Evolutionary conservation across 2,797 vertebrate genomes (phyloP).

Genomic region (Coregonus sp.): DNA sequence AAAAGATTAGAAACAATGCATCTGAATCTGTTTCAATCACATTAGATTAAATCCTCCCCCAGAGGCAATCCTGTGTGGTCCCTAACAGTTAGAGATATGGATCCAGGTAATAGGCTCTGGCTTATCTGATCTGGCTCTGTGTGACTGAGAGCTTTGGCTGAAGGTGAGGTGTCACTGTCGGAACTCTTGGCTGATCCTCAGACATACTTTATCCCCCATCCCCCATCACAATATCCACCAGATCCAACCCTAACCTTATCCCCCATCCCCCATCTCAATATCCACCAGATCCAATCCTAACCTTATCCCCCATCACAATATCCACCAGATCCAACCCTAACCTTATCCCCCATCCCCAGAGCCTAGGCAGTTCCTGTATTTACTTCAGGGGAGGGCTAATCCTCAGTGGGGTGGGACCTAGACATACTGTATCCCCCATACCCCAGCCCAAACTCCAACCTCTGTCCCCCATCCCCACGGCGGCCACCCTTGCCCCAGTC

Average conservation of each 20-base stretch:
- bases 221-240: not conserved
- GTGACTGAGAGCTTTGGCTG: not conserved
- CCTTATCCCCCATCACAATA: not conserved
- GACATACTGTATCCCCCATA: slow-evolving; percentile 26
- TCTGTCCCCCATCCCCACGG: not conserved
- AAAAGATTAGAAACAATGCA: not conserved
- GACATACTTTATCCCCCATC: not conserved
- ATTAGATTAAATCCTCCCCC: not conserved
- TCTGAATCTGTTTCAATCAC: not conserved
- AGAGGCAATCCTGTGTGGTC: not conserved
- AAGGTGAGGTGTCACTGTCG: not conserved
- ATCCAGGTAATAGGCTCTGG: not conserved
- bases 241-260: not conserved
- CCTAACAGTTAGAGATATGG: not conserved
- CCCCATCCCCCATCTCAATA: not conserved
- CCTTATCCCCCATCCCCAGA: slow-evolving; percentile 19
- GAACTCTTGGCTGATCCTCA: not conserved
- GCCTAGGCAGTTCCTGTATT: slow-evolving; percentile 27
- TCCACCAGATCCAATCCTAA: not conserved
- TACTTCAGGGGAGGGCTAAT: slow-evolving; percentile 72
- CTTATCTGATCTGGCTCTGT: slow-evolving; percentile 2
- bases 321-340: slow-evolving; percentile 1
- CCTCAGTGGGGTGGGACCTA: slow-evolving; percentile 47
- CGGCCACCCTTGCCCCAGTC: not conserved
- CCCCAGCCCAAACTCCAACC: not conserved